A percentile compares a stretch with the other conserved stretches of the same genome.
These are phyloP conservation scores for Chirona hameri DNA, from an alignment of 2,888 invertebrate species.

Conservation along the genomic window DNA sequence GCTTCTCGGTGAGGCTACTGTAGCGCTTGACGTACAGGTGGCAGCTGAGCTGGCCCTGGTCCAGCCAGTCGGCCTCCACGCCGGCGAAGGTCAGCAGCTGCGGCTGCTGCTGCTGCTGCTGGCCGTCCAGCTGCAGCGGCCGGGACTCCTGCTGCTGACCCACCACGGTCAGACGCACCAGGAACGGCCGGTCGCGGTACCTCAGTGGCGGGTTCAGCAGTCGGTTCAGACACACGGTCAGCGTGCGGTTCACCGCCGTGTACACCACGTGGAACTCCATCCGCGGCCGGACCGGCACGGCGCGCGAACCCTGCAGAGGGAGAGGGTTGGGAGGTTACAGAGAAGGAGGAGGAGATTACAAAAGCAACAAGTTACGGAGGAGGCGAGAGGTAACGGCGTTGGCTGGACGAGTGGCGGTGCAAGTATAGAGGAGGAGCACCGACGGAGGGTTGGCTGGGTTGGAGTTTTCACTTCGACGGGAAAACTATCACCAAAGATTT, in stretches of 20 bases:
- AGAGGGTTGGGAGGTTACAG: too few relatives aligned
- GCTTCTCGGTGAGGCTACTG: constrained; percentile 23
- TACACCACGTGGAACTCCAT: constrained; percentile 25
- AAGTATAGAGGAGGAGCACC: too few relatives aligned
- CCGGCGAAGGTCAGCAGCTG: not conserved
- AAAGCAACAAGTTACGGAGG: too few relatives aligned
- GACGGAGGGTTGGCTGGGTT: too few relatives aligned
- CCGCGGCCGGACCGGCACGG: not conserved
- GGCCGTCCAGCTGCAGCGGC: not conserved
- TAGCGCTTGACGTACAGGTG: constrained; percentile 8
- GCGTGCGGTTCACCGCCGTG: not conserved
- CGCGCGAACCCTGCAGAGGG: not conserved
- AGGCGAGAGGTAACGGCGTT: too few relatives aligned
- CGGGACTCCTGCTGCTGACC: not conserved
- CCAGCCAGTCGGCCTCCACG: not conserved
- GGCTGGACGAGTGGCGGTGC: too few relatives aligned
- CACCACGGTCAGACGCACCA: constrained; percentile 8
- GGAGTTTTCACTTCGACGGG: too few relatives aligned
- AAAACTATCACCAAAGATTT: too few relatives aligned
- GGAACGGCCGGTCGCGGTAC: not conserved
- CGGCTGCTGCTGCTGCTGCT: not conserved
- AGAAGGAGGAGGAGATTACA: too few relatives aligned
- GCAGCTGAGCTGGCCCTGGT: constrained; percentile 29
- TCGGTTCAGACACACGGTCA: constrained; percentile 23
- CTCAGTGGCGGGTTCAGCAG: not conserved